Conservation (phyloP, 2,113 vertebrate genomes). For the Illadopsis cleaveri region DNA sequence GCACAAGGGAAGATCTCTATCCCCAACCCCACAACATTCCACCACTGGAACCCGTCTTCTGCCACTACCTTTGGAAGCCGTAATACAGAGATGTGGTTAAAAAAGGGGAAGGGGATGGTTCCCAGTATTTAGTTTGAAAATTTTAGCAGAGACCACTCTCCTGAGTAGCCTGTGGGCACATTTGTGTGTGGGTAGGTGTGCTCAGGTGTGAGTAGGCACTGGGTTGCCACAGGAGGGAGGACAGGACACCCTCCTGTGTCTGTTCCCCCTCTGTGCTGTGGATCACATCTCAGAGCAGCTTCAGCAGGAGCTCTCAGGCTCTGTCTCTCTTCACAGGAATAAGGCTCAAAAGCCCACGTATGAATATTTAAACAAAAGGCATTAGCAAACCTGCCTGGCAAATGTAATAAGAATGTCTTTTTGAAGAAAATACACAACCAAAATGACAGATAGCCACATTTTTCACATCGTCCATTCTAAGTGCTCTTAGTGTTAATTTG, state of each 20-base stretch:
- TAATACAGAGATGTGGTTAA: neutral
- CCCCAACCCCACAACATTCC: neutral
- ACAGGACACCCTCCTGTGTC: neutral
- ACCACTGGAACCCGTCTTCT: rapidly evolving
- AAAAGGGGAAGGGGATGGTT: rapidly evolving
- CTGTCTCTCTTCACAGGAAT: neutral
- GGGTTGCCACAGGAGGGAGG: neutral
- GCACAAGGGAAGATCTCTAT: neutral
- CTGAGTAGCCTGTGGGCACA: rapidly evolving
- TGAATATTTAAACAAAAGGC: constrained; percentile 54
- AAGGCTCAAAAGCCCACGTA: neutral
- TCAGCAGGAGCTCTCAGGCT: neutral
- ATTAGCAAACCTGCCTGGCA: constrained; percentile 30
- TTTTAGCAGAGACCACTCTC: neutral
- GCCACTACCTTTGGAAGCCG: neutral
- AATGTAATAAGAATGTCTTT: neutral
- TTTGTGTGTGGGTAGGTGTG: rapidly evolving
- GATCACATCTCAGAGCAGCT: neutral
- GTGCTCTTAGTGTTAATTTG: constrained; percentile 36
- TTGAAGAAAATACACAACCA: neutral
- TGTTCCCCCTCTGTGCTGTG: rapidly evolving
- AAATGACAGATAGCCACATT: constrained; percentile 15
- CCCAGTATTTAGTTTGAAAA: neutral
- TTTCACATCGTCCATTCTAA: neutral
- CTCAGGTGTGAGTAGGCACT: neutral